Conservation (phyloP, 2,113 vertebrate genomes). For the Neotragus pygmaeus region DNA sequence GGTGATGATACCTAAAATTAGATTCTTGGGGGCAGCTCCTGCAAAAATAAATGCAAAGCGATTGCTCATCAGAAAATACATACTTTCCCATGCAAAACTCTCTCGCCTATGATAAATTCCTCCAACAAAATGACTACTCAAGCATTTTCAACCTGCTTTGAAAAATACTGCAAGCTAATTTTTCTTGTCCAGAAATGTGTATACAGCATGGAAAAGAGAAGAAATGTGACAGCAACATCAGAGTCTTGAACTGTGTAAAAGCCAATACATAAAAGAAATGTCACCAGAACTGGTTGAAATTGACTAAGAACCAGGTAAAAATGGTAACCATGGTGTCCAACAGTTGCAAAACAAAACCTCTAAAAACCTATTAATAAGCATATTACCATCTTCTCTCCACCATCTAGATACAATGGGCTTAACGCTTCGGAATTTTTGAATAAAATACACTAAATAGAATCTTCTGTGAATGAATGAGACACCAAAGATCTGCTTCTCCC, state of each 20-base stretch:
- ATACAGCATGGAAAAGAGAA: conserved; percentile 53
- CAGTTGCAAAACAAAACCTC: neutral
- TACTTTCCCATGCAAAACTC: conserved; percentile 57
- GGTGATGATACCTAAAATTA: conserved; percentile 74
- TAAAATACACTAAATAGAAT: conserved; percentile 16
- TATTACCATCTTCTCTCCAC: neutral
- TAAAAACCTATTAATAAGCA: neutral
- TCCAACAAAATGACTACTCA: conserved; percentile 59
- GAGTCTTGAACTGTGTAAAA: conserved; percentile 24
- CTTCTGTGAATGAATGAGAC: neutral
- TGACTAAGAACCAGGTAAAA: neutral
- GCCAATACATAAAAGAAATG: neutral
- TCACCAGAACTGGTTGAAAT: neutral
- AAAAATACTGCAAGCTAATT: conserved; percentile 56
- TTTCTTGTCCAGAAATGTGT: conserved; percentile 59
- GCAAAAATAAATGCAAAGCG: conserved; percentile 67
- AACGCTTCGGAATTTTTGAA: conserved; percentile 39
- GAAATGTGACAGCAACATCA: neutral
- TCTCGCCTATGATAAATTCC: conserved; percentile 61
- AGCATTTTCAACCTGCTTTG: conserved; percentile 60
- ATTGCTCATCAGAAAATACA: conserved; percentile 73
- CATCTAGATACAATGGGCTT: neutral
- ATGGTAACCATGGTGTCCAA: neutral
- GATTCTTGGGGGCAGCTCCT: conserved; percentile 58
- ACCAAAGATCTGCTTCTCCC: neutral